These are phyloP conservation scores for Rapana venosa DNA, from an alignment of 2,888 invertebrate genomes.

Conservation along the genomic window DNA sequence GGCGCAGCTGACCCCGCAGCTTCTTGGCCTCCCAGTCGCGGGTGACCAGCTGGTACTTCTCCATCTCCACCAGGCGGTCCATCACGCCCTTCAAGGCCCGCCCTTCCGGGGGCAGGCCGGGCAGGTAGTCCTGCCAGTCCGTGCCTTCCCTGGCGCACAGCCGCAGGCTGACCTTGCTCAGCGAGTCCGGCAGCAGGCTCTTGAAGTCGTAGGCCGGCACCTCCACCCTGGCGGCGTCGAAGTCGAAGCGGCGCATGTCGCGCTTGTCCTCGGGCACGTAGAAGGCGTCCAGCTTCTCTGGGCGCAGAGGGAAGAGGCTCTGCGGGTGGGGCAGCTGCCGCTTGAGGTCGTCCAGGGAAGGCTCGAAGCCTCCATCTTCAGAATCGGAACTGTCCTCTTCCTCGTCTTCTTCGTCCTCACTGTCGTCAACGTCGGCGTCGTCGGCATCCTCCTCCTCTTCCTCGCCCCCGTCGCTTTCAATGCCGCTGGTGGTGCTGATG, in stretches of 20 bases:
- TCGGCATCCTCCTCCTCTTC: slow-evolving; percentile 52
- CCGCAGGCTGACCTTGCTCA: slow-evolving; percentile 54
- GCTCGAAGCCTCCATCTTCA: slow-evolving; percentile 54
- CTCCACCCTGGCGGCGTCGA: slow-evolving; percentile 67
- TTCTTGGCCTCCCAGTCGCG: slow-evolving; percentile 67
- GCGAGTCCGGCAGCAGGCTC: slow-evolving; percentile 61
- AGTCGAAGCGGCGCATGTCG: slow-evolving; percentile 70
- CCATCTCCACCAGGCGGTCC: slow-evolving; percentile 66
- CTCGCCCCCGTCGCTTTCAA: slow-evolving; percentile 57
- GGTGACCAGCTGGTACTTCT: slow-evolving; percentile 66
- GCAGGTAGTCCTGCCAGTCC: slow-evolving; percentile 45
- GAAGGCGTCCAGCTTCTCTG: slow-evolving; percentile 69
- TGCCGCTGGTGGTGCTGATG: slow-evolving; percentile 62
- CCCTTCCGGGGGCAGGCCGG: slow-evolving; percentile 27
- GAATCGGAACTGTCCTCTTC: slow-evolving; percentile 62
- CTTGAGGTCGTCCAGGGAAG: slow-evolving; percentile 58
- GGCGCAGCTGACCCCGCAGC: slow-evolving; percentile 52
- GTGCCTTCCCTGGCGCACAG: slow-evolving; percentile 37
- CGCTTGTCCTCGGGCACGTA: slow-evolving; percentile 65
- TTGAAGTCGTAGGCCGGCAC: slow-evolving; percentile 66
- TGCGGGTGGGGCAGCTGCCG: slow-evolving; percentile 59
- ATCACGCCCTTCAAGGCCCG: slow-evolving; percentile 47
- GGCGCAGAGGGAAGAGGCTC: slow-evolving; percentile 56
- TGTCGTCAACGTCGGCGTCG: slow-evolving; percentile 54
- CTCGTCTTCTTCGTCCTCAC: slow-evolving; percentile 53